Base-by-base conservation (phyloP, 2,113 vertebrate species). In the Phaethon lepturus region DNA sequence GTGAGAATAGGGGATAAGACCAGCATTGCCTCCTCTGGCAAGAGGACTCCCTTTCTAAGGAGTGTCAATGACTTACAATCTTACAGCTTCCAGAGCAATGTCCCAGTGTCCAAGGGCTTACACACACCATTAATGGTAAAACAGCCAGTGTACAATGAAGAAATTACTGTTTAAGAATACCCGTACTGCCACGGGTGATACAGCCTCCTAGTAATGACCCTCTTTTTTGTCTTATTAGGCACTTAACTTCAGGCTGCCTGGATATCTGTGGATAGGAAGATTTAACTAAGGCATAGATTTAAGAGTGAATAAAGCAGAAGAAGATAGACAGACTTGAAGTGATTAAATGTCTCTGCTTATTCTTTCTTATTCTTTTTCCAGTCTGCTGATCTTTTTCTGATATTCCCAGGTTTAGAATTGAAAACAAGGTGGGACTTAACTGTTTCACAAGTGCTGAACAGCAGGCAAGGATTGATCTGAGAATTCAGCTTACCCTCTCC, bases 141-240 rank as follows among this genome's bases (percentile, higher is more conserved):
- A 55, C 3, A 86, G 49, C 17, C 24, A 69, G 18, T 0, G 0
- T 73, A n/a, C 8, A 73, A 33, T 19, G 14, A 75, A 72, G 31
- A 85, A 94, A 64, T 12, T 18, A 35, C 10, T 82, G 44, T 22
- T 35, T 33, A n/a, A 75, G 29, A 28, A n/a, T 13, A 23, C 7
- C 28, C 6, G 55, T 31, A 28, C 24, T 26, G 29, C 9, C 0
- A 0, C 69, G n/a, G 25, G 19, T 77, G 50, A 50, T 33, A 40
- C 23, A 86, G 9, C 11, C 44, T 56, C 49, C 40, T 50, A 47
- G 35, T n/a, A 58, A 40, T 50, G 73, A 89, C 31, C 18, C 38
- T 81, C 19, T 20, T 33, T 31, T 83, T 50, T 18, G 5, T 82
- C 45, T n/a, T 47, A 1, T 64, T 90, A 69, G 42, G 25, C 42